These are phyloP conservation scores for Piscicola geometra DNA, from an alignment of 2,888 invertebrate species.

Conservation along the genomic window DNA sequence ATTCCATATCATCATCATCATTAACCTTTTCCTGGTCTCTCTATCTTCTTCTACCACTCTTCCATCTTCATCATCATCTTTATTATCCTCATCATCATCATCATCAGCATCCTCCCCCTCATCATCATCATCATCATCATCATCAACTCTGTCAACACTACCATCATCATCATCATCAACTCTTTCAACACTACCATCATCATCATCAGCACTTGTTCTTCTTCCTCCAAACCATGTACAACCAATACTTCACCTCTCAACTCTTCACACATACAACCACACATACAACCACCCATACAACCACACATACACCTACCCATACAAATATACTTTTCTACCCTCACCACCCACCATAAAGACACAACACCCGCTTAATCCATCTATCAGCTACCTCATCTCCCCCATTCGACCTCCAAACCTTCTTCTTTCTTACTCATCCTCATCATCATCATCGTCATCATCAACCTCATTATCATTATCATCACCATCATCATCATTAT, in stretches of 20 bases:
- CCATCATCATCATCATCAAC: neutral
- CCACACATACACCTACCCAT: no score
- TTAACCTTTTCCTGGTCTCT: neutral
- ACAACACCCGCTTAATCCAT: no score
- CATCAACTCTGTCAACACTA: neutral
- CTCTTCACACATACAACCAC: no score
- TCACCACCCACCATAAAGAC: no score
- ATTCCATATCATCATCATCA: conserved; percentile 5
- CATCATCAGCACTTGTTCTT: no score
- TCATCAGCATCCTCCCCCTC: neutral
- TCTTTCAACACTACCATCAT: no score
- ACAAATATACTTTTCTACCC: no score
- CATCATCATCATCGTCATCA: conserved; percentile 13
- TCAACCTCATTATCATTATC: conserved; percentile 25
- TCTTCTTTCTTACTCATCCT: neutral
- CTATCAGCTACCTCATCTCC: neutral
- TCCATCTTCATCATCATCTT: neutral
- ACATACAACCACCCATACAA: no score
- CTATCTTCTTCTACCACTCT: neutral
- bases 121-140: neutral
- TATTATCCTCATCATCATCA: neutral
- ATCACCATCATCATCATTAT: conserved; percentile 27
- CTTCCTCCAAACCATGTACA: no score
- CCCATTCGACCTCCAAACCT: no score
- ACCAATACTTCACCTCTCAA: no score